These are phyloP conservation scores for Tribolium freemani DNA, from an alignment of 2,888 invertebrate genomes.

Conservation along the genomic window DNA sequence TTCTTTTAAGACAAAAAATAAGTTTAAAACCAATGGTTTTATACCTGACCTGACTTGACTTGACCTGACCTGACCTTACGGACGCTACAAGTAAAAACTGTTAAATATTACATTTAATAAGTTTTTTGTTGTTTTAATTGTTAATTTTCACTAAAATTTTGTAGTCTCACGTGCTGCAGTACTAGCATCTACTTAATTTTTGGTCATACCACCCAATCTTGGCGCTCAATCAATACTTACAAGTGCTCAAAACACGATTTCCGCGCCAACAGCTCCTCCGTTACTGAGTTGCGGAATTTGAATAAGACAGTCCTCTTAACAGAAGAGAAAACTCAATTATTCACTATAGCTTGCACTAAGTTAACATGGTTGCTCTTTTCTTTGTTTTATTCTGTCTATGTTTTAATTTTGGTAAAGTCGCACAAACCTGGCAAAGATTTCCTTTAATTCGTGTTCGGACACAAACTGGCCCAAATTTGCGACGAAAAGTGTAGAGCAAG, in stretches of 20 bases:
- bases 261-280: slow-evolving; percentile 45
- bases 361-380: slow-evolving; percentile 34
- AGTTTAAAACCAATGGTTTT: too few relatives aligned
- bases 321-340: slow-evolving; percentile 34
- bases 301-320: slow-evolving; percentile 54
- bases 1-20: too few relatives aligned
- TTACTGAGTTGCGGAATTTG: slow-evolving; percentile 18
- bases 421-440: slow-evolving; percentile 95
- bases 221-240: slow-evolving; percentile 53
- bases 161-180: too few relatives aligned
- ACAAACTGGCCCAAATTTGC: slow-evolving; percentile 98
- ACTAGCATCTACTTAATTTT: too few relatives aligned
- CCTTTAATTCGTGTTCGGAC: slow-evolving; percentile 98
- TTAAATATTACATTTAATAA: too few relatives aligned
- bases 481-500: slow-evolving; percentile 98
- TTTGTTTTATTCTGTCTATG: slow-evolving; percentile 20
- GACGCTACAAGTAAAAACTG: too few relatives aligned
- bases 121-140: too few relatives aligned
- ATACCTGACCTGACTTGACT: too few relatives aligned
- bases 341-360: slow-evolving; percentile 61
- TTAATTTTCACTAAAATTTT: too few relatives aligned
- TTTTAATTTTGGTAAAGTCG: slow-evolving; percentile 14
- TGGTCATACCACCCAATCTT: not conserved
- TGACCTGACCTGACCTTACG: too few relatives aligned
- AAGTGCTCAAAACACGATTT: slow-evolving; percentile 49